Conservation (phyloP, 2,113 vertebrate genomes). For the Falcunculus frontatus region DNA sequence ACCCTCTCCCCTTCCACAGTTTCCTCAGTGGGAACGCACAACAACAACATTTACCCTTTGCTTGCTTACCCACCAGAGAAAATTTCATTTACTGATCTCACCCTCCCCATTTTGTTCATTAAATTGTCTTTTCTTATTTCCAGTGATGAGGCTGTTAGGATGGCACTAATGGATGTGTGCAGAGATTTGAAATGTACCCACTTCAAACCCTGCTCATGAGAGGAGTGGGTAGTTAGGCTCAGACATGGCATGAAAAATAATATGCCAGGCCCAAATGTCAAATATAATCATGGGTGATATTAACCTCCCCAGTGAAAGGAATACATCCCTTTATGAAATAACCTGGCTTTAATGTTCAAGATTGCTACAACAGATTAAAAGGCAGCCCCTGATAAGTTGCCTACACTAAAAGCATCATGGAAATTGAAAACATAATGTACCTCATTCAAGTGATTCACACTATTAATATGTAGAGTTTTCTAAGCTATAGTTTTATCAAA, state of each 20-base stretch:
- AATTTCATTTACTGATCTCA: background rate
- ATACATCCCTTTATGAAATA: slow-evolving; percentile 50
- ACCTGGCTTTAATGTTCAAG: slow-evolving; percentile 44
- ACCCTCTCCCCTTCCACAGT: fast-evolving
- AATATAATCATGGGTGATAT: slow-evolving; percentile 49
- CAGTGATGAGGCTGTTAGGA: background rate
- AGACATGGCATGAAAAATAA: slow-evolving; percentile 6
- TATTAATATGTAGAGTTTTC: slow-evolving; percentile 50
- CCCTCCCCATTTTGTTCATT: background rate
- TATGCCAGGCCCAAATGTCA: slow-evolving; percentile 45
- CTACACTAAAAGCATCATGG: slow-evolving; percentile 51
- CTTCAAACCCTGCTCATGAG: background rate
- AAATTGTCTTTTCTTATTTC: slow-evolving; percentile 31
- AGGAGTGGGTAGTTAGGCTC: slow-evolving; percentile 31
- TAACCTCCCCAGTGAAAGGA: slow-evolving; percentile 28
- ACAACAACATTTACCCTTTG: background rate
- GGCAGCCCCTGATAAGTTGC: slow-evolving; percentile 26
- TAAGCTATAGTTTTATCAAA: background rate
- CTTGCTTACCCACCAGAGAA: background rate
- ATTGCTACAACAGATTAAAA: slow-evolving; percentile 39
- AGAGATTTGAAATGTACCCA: slow-evolving; percentile 37
- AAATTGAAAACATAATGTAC: slow-evolving; percentile 61
- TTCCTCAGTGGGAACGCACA: background rate
- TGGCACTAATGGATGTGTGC: slow-evolving; percentile 27
- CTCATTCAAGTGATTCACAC: slow-evolving; percentile 62